Base-by-base conservation (phyloP, 2,113 vertebrate species). In the Dendrocopos noguchii region DNA sequence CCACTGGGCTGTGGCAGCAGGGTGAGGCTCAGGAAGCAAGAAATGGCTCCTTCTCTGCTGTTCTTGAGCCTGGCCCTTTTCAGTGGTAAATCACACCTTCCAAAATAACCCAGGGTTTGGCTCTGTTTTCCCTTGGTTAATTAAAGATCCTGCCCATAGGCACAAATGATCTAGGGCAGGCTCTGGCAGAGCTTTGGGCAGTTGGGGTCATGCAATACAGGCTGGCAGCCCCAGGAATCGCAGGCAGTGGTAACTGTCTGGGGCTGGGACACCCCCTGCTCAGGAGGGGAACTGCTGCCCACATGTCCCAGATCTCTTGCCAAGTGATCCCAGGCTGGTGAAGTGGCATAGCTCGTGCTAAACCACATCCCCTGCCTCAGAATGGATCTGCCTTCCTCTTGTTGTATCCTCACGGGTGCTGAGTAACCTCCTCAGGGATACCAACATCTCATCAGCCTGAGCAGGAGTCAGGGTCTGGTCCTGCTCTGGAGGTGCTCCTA, bases 211-310 rank as follows among this genome's bases (percentile, higher is more conserved):
- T 1, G 9, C n/a, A 7, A 28, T 22, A 12, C n/a, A 31, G 44
- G 12, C 52, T 70, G 77, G 36, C 5, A 36, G 5, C 9, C 4
- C 20, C 0, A 0, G 31, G 20, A 61, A 36, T 2, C 0, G 1
- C 50, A 19, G 56, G 42, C 0, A 0, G 20, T 22, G 25, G 20
- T 2, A 9, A 12, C 44, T 56, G 19, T 22, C 31, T 3, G 3
- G 56, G 22, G 9, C 17, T 1, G 2, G 68, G 15, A 29, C 6
- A 13, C 20, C 7, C 29, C 19, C 53, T 53, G 55, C 39, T 67
- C 3, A 0, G 50, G 33, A 39, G 2, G 3, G 15, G 47, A 20
- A 17, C 4, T 64, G 0, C 10, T 59, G 52, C 57, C 39, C 17
- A 11, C 12, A 31, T 33, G 28, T 75, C 25, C 33, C 73, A 27